Conservation (phyloP, 2,888 invertebrate genomes). For the Archaeoteleia sp. region DNA sequence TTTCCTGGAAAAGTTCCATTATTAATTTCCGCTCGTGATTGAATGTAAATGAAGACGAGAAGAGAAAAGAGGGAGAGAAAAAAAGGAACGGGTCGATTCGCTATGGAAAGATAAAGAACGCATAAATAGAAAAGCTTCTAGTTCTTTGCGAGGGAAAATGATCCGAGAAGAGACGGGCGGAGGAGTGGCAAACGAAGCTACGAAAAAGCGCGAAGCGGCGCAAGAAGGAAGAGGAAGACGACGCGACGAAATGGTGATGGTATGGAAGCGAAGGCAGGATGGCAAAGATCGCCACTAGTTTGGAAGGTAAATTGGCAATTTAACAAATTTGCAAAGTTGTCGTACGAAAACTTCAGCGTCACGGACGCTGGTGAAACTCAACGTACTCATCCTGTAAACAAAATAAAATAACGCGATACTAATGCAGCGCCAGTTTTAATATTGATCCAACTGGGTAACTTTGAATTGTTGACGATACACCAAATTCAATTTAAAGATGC, state of each 20-base stretch:
- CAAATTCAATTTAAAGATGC: slow-evolving; percentile 17
- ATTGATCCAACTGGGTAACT: slow-evolving; percentile 24
- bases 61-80: slow-evolving; percentile 16
- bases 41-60: slow-evolving; percentile 72
- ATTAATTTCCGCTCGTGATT: slow-evolving; percentile 70
- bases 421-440: slow-evolving; percentile 45
- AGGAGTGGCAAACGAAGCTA: slow-evolving; percentile 30
- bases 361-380: slow-evolving; percentile 47
- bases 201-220: slow-evolving; percentile 26
- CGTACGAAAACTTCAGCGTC: slow-evolving; percentile 63
- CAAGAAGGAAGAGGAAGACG: slow-evolving; percentile 35
- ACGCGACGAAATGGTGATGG: slow-evolving; percentile 45
- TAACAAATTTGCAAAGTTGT: slow-evolving; percentile 73
- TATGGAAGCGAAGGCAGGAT: slow-evolving; percentile 42
- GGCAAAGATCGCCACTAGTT: slow-evolving; percentile 64
- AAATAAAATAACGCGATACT: slow-evolving; percentile 48
- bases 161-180: slow-evolving; percentile 50
- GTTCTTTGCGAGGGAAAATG: slow-evolving; percentile 38
- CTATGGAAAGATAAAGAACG: slow-evolving; percentile 62
- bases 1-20: slow-evolving; percentile 57
- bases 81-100: slow-evolving; percentile 54
- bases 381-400: slow-evolving; percentile 48
- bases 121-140: slow-evolving; percentile 31
- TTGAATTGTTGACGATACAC: slow-evolving; percentile 33
- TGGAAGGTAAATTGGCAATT: slow-evolving; percentile 73